A percentile compares a stretch with the other conserved stretches of the same genome.
These are phyloP conservation scores for Cerastoderma edule DNA, from an alignment of 2,888 invertebrate species.

Conservation along the genomic window DNA sequence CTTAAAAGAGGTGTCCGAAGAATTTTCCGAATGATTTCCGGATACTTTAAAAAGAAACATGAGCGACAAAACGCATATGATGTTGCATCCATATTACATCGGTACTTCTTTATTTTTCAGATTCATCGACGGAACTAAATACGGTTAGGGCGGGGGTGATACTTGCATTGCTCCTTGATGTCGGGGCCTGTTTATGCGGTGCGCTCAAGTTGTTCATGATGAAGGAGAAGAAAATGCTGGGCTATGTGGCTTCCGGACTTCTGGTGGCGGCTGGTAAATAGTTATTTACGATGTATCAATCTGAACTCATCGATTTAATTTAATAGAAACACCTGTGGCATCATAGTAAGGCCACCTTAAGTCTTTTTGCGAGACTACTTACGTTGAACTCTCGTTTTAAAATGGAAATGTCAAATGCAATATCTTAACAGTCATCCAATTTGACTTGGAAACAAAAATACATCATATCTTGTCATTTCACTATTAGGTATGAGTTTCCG, in stretches of 20 bases:
- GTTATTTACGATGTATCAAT: too few relatives aligned
- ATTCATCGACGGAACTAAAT: not conserved
- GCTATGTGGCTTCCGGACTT: slow-evolving; percentile 14
- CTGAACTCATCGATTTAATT: too few relatives aligned
- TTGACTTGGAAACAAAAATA: not conserved
- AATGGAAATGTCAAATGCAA: not conserved
- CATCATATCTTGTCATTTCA: too few relatives aligned
- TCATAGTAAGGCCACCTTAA: not conserved
- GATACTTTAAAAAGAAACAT: not conserved
- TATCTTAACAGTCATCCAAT: not conserved
- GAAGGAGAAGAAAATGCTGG: slow-evolving; percentile 24
- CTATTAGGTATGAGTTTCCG: too few relatives aligned
- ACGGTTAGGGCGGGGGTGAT: slow-evolving; percentile 15
- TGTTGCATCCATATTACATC: not conserved
- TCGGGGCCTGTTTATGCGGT: slow-evolving; percentile 7
- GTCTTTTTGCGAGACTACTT: not conserved
- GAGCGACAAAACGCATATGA: not conserved
- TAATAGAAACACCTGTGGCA: not conserved
- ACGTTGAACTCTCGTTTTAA: not conserved
- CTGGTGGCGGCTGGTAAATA: slow-evolving; percentile 9
- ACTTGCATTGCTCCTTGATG: not conserved
- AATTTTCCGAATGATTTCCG: not conserved
- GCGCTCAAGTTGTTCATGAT: slow-evolving; percentile 26
- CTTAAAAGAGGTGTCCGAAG: not conserved
- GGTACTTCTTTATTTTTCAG: not conserved